phyloP scores from a whole-genome alignment of 2,113 vertebrate genomes.

The Tachysurus vachellii region DNA sequence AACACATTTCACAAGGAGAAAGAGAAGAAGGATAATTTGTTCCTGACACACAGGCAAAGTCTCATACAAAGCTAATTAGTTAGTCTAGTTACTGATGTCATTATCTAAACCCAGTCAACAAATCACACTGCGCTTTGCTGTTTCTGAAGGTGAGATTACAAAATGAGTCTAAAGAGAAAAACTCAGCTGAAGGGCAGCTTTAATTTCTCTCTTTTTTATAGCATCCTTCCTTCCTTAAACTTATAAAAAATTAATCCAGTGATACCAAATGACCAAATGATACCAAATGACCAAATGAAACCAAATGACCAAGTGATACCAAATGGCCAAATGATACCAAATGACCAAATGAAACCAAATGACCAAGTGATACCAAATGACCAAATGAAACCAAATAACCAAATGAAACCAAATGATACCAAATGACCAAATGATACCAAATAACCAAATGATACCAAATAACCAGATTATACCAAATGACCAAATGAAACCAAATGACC shows the following conservation, averaged over 20 bases:
- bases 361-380: too few relatives aligned
- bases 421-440: too few relatives aligned
- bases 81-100: background rate
- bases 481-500: background rate
- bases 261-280: background rate
- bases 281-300: too few relatives aligned
- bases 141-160: background rate
- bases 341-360: too few relatives aligned
- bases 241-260: background rate
- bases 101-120: background rate
- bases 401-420: too few relatives aligned
- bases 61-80: background rate
- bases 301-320: background rate
- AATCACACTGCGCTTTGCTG: background rate
- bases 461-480: too few relatives aligned
- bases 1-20: background rate
- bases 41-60: background rate
- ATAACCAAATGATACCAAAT: too few relatives aligned
- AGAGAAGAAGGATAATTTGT: background rate
- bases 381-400: too few relatives aligned
- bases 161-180: background rate
- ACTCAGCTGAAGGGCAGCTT: background rate
- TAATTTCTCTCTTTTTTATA: background rate
- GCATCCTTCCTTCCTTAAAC: background rate
- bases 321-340: background rate